Base-by-base conservation (phyloP, 2,888 invertebrate species). In the Nomada flava region DNA sequence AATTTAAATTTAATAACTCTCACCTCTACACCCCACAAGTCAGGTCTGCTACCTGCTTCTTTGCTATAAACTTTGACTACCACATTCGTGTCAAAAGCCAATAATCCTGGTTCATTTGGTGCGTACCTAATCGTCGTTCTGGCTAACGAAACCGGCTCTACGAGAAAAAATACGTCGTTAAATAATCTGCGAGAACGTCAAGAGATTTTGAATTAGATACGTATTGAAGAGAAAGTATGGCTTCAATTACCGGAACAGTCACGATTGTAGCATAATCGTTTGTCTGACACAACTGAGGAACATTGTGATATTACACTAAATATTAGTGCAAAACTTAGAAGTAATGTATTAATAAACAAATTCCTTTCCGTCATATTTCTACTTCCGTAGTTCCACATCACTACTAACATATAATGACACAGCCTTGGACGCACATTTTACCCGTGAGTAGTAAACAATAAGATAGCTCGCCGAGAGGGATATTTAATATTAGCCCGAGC, bases 181-280 rank as follows among this genome's bases (percentile, higher is more conserved):
- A 76, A 69, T 47, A 60, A 53, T 65, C 47, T 55, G 62, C 47
- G 20, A 89, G 70, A 62, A 92, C 77, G 52, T 55, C 26, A 26
- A 29, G 64, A 44, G 57, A 85, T 84, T 88, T 80, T 82, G 83
- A 88, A 86, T 89, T 74, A 92, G 94, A 94, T 83, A 71, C 53
- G 65, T 74, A 83, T 76, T 69, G 77, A 79, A 83, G 82, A 78
- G 86, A 91, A 92, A 91, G 91, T 92, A 92, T 91, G 91, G 92
- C 92, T 92, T 92, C 92, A 92, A 84, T 90, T 91, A 97, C 97
- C 95, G 94, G 95, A 95, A 94, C 97, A 97, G 92, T 95, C 94
- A 93, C 95, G 94, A 94, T 97, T 96, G 88, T 94, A 96, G 95
- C 97, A 97, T 91, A 95, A 94, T 90, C 96, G 95, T 94, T 96